These are phyloP conservation scores for Heterotilapia buettikoferi DNA, from an alignment of 2,113 vertebrate species.

Conservation along the genomic window DNA sequence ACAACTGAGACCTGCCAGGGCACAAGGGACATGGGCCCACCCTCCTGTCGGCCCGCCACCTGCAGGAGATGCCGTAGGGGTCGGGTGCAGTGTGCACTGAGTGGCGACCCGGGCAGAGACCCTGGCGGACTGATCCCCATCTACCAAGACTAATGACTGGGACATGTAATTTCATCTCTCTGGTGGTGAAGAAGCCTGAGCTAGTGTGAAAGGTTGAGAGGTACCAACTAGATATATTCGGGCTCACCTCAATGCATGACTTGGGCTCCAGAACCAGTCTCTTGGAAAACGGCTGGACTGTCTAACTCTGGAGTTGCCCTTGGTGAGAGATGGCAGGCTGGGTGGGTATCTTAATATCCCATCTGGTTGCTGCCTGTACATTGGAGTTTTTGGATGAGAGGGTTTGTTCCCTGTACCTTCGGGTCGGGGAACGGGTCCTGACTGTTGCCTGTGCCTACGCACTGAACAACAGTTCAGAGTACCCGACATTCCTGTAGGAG, in stretches of 20 bases:
- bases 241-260: neutral
- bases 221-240: neutral
- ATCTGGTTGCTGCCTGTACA: neutral
- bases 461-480: neutral
- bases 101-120: neutral
- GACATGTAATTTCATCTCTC: neutral
- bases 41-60: neutral
- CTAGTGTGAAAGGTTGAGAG: neutral
- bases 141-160: neutral
- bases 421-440: neutral
- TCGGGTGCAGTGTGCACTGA: neutral
- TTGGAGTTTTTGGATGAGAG: neutral
- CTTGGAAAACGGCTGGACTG: neutral
- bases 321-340: neutral
- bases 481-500: neutral
- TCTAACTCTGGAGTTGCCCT: neutral
- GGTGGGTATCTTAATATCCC: neutral
- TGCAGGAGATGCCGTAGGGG: neutral
- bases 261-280: neutral
- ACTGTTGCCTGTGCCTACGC: neutral
- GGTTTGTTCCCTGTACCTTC: neutral
- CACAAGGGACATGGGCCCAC: neutral
- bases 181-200: neutral
- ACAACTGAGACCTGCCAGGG: neutral
- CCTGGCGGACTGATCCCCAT: neutral